Conservation (phyloP, 2,113 vertebrate genomes). For the Dromaius novaehollandiae region DNA sequence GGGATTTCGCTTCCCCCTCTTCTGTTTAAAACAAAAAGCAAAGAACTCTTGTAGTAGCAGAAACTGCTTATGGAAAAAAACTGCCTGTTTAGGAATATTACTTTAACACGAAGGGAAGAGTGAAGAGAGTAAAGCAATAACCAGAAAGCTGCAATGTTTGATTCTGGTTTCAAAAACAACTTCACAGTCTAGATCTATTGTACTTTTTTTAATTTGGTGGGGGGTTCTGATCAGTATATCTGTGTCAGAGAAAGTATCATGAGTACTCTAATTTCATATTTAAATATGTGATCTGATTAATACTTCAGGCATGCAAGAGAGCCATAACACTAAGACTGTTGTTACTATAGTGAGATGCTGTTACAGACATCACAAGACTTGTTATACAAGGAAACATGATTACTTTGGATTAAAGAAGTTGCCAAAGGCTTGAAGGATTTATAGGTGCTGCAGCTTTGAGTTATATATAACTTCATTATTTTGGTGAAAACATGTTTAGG, state of each 20-base stretch:
- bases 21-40: neutral
- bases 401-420: slow-evolving; percentile 58
- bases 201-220: slow-evolving; percentile 11
- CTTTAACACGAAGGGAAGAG: neutral
- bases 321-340: neutral
- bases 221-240: slow-evolving; percentile 41
- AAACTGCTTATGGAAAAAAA: neutral
- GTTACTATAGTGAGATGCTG: slow-evolving; percentile 48
- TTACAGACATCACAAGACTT: slow-evolving; percentile 69
- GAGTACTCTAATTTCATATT: slow-evolving; percentile 50
- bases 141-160: neutral
- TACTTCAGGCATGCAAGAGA: slow-evolving; percentile 56
- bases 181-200: neutral
- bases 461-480: slow-evolving; percentile 62
- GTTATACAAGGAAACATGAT: slow-evolving; percentile 66
- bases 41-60: neutral
- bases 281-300: slow-evolving; percentile 70
- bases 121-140: neutral
- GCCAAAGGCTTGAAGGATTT: slow-evolving; percentile 72
- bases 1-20: neutral
- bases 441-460: slow-evolving; percentile 60
- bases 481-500: slow-evolving; percentile 36
- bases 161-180: neutral
- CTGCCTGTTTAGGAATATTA: neutral
- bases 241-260: slow-evolving; percentile 56